These are phyloP conservation scores for Channa maculata DNA, from an alignment of 2,113 vertebrate genomes.

Conservation along the genomic window DNA sequence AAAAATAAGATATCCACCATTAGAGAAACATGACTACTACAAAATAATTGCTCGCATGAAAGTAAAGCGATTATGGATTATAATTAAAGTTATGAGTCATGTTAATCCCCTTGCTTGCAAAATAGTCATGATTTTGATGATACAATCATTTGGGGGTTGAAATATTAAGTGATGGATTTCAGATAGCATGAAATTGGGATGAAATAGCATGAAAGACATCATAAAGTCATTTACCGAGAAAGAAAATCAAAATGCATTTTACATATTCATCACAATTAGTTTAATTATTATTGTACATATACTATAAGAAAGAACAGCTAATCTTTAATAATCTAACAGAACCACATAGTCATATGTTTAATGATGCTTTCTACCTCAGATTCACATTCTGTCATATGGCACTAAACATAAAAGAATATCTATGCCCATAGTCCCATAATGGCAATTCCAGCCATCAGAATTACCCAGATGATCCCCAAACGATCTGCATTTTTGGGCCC, in stretches of 20 bases:
- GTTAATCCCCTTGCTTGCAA: slow-evolving; percentile 41
- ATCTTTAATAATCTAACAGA: neutral
- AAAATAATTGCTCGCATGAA: slow-evolving; percentile 36
- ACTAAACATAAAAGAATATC: slow-evolving; percentile 4
- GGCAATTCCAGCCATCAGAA: too few species aligned
- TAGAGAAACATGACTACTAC: slow-evolving; percentile 13
- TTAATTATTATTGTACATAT: neutral
- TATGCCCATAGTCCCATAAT: too few species aligned
- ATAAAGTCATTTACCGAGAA: slow-evolving; percentile 15
- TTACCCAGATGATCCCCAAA: too few species aligned
- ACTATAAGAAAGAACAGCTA: neutral
- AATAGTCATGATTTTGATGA: slow-evolving; percentile 49
- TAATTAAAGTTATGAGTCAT: slow-evolving; percentile 51
- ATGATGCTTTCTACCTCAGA: neutral
- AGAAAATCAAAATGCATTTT: slow-evolving; percentile 7
- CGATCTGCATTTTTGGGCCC: too few species aligned
- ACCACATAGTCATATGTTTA: neutral
- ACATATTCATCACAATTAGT: neutral
- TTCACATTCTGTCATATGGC: neutral
- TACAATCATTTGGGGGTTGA: slow-evolving; percentile 39
- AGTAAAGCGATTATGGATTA: slow-evolving; percentile 40
- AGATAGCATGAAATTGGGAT: slow-evolving; percentile 33
- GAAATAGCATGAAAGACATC: slow-evolving; percentile 18
- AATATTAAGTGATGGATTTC: slow-evolving; percentile 48
- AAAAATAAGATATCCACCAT: slow-evolving; percentile 28